A percentile compares a stretch with the other conserved stretches of the same genome.
phyloP scores from a whole-genome alignment of 2,797 vertebrate genomes.

The Takifugu ocellatus region DNA sequence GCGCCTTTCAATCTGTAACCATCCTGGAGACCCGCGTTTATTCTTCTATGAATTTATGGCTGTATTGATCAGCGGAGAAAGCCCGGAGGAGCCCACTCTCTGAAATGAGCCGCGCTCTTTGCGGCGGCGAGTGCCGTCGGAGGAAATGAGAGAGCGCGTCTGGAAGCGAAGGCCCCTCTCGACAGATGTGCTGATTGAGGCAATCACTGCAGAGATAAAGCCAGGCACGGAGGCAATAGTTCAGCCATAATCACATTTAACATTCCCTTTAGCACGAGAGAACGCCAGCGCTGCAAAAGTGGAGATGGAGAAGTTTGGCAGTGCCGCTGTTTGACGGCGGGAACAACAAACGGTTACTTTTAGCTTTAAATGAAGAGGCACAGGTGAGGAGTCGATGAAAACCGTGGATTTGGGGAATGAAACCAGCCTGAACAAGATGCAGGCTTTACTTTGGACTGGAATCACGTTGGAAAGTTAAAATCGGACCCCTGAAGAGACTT shows the following conservation, averaged over 20 bases:
- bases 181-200: constrained; percentile 51
- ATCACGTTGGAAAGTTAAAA: neutral
- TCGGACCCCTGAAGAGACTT: too few relatives aligned
- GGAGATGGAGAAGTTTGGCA: neutral
- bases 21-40: constrained; percentile 36
- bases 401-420: neutral
- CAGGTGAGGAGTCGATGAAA: too few relatives aligned
- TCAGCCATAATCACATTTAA: constrained; percentile 54
- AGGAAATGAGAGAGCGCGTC: constrained; percentile 51
- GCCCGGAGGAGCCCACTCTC: constrained; percentile 41
- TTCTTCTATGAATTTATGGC: constrained; percentile 52
- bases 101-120: constrained; percentile 46
- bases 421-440: neutral
- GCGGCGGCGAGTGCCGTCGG: constrained; percentile 56
- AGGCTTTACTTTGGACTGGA: constrained; percentile 19
- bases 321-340: too few relatives aligned
- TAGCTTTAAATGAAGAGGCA: too few relatives aligned
- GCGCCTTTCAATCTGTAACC: constrained; percentile 49
- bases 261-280: constrained; percentile 57
- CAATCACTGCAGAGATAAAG: constrained; percentile 46
- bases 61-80: constrained; percentile 59
- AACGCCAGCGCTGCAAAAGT: constrained; percentile 51
- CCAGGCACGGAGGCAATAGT: constrained; percentile 43
- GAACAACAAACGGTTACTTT: too few relatives aligned
- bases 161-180: constrained; percentile 36